Evolutionary conservation across 35 echinoderm and acorn worm genomes (phyloP).

Genomic region (Diadema setosum): DNA sequence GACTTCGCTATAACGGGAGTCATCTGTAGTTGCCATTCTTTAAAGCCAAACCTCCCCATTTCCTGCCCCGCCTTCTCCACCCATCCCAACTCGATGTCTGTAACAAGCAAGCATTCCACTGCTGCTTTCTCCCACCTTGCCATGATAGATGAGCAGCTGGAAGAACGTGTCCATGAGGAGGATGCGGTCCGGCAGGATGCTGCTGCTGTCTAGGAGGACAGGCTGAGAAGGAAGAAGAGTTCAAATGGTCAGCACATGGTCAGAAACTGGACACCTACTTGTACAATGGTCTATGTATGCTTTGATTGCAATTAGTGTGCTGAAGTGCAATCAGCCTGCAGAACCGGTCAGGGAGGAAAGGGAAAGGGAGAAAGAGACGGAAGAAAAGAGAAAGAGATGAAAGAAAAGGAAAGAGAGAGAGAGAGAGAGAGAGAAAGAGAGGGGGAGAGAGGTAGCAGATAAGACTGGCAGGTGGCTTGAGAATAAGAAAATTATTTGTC

Average conservation of each 20-base stretch:
- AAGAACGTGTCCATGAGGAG: conserved; percentile 99
- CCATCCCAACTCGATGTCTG: no score
- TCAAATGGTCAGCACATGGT: no score
- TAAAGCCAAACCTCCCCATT: no score
- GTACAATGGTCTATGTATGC: no score
- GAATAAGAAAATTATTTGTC: background rate
- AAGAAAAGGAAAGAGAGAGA: background rate
- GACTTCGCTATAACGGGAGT: no score
- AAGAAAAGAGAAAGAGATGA: background rate
- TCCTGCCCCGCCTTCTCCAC: no score
- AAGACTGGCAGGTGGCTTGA: no score
- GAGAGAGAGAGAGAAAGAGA: background rate
- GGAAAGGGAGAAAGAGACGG: background rate
- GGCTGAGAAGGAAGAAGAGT: conserved; percentile 58
- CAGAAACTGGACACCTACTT: no score
- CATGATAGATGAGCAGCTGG: conserved; percentile 98
- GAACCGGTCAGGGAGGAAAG: background rate
- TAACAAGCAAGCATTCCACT: no score
- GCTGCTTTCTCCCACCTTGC: conserved; percentile 54
- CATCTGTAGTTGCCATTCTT: no score
- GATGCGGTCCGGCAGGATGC: conserved; percentile 94
- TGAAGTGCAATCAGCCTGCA: background rate
- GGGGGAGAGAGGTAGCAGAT: no score
- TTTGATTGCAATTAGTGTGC: no score
- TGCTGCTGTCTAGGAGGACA: conserved; percentile 94